Percentiles rank a stretch among this genome's conserved stretches.
Conservation (phyloP, 2,113 vertebrate species). For the Bungarus multicinctus region DNA sequence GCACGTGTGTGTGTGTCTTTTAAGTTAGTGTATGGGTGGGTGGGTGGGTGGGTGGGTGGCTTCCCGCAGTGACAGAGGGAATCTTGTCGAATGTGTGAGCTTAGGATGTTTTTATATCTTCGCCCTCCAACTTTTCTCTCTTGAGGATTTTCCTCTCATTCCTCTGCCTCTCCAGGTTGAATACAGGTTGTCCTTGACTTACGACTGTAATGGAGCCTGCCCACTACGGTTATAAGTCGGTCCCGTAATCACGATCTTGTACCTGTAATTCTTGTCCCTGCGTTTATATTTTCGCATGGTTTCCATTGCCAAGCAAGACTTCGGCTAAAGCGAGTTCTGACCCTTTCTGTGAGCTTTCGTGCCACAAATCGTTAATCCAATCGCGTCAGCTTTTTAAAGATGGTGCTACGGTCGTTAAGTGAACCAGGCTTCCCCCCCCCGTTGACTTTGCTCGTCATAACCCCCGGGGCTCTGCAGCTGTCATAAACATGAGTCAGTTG, state of each 20-base stretch:
- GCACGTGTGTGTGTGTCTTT: background rate
- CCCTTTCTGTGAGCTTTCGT: background rate
- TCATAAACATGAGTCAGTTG: background rate
- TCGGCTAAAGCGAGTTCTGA: background rate
- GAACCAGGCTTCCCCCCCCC: background rate
- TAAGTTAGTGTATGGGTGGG: too few relatives aligned
- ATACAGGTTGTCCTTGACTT: background rate
- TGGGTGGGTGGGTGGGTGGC: background rate
- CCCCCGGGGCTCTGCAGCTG: background rate
- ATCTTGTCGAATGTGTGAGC: background rate
- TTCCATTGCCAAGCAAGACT: background rate
- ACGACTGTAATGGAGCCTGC: too few relatives aligned
- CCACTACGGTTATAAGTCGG: too few relatives aligned
- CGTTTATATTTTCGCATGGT: background rate
- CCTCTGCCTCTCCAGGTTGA: background rate
- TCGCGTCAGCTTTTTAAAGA: background rate
- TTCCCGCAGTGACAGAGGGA: constrained; percentile 7
- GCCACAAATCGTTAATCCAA: background rate
- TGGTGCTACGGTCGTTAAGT: background rate
- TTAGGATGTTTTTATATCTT: background rate
- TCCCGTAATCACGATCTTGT: too few relatives aligned
- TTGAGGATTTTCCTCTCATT: background rate
- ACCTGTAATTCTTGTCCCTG: too few relatives aligned
- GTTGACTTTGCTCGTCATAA: background rate
- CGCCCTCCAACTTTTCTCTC: background rate